Percentiles rank a stretch among this genome's conserved stretches.
Conservation (phyloP, 2,797 vertebrate species). For the Tragopan temminckii region DNA sequence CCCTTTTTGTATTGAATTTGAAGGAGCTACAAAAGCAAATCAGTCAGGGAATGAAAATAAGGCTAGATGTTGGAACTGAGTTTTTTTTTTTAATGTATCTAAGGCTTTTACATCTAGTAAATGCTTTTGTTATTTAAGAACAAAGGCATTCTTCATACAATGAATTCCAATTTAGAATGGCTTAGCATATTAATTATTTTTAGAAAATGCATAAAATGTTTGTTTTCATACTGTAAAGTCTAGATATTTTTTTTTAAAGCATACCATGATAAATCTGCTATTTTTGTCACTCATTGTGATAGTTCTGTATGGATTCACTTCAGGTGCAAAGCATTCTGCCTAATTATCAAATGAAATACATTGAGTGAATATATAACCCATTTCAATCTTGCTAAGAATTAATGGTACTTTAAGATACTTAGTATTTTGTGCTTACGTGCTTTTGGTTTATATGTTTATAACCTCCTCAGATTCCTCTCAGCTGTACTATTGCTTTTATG, state of each 20-base stretch:
- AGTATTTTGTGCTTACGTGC: neutral
- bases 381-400: neutral
- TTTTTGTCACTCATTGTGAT: neutral
- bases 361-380: neutral
- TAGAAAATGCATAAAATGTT: neutral
- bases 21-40: neutral
- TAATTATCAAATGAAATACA: neutral
- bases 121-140: neutral
- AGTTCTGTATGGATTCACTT: neutral
- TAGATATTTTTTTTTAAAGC: neutral
- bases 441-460: neutral
- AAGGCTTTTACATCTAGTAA: neutral
- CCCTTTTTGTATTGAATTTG: neutral
- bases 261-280: neutral
- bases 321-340: neutral
- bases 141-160: neutral
- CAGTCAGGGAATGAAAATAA: neutral
- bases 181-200: neutral
- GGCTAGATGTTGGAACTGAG: neutral
- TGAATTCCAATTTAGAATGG: neutral
- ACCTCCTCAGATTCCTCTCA: neutral
- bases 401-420: neutral
- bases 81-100: neutral
- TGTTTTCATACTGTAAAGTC: neutral
- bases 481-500: neutral